Base-by-base conservation (phyloP, 2,113 vertebrate genomes). In the Myxocyprinus asiaticus region DNA sequence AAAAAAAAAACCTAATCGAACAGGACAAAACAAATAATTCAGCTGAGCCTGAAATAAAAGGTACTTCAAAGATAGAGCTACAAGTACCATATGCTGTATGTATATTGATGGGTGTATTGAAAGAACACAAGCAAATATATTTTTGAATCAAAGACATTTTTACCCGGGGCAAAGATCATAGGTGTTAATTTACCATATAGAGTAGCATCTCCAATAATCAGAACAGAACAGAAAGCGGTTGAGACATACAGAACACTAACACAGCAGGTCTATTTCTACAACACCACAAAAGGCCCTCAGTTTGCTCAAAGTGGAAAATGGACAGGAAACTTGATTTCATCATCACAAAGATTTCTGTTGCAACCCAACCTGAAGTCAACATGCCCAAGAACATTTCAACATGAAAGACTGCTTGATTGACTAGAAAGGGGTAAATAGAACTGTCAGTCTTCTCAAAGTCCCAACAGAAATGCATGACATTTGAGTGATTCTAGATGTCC, bases 321-420 rank as follows among this genome's bases (percentile, higher is more conserved):
- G 71, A 75, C 59, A 75, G 72, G 59, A 75, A 75, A 51, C 59
- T 50, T 45, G 74, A 76, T 66, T 76, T 76, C 74, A 76, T 66
- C 62, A 76, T 65, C 58, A 53, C 42, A 58, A 81, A 71, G 61
- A 71, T 59, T 45, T 44, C 43, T 48, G 42, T 43, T 50, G 45
- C 59, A 71, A 63, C 66, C 5, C 1, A 55, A 71, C 47, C 48
- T 71, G 67, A 71, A 79, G 59, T 7, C 67, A 64, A 67, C 58
- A 78, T 9, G 45, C 47, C 33, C 51, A 11, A 15, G 71, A 53
- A 82, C 44, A 66, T 59, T 73, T 33, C 22, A 33, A 33, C 22
- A 33, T 65, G 50, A 48, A 48, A 64, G 14, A 12, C 48, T 65
- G 62, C 61, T 7, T 76, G 73, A 76, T 76, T 76, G 74, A 76